phyloP scores from a whole-genome alignment of 2,797 vertebrate genomes.

The Enteromius viviparus region DNA sequence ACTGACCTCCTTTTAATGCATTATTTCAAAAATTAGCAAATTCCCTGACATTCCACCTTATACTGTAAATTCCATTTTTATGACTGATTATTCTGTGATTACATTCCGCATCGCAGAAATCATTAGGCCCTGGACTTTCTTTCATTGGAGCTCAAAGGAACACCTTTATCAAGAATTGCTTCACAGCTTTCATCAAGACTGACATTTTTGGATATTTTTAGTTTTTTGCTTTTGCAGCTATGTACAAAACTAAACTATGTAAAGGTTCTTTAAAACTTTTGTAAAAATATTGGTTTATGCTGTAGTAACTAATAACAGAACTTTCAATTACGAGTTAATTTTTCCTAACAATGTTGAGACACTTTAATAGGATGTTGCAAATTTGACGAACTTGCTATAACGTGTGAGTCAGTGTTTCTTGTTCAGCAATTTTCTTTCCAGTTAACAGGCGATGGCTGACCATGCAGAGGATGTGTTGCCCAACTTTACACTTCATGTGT shows the following conservation, averaged over 20 bases:
- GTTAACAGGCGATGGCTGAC: background rate
- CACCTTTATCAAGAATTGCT: background rate
- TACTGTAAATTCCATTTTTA: too few relatives aligned
- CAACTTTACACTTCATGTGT: background rate
- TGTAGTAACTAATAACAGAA: background rate
- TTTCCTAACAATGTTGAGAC: background rate
- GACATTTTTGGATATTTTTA: too few relatives aligned
- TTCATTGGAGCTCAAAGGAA: background rate
- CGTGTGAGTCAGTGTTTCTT: conserved; percentile 33
- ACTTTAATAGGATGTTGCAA: conserved; percentile 9
- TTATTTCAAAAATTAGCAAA: too few relatives aligned
- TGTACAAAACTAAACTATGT: too few relatives aligned
- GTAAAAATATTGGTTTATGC: background rate
- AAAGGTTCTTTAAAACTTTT: background rate
- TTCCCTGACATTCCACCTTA: too few relatives aligned
- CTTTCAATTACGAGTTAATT: background rate
- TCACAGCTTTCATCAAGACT: background rate
- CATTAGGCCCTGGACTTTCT: background rate
- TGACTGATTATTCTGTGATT: too few relatives aligned
- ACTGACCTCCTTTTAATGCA: too few relatives aligned
- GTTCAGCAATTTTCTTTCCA: conserved; percentile 30
- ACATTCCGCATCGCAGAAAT: too few relatives aligned
- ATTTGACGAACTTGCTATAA: conserved; percentile 15
- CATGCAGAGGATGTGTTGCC: background rate
- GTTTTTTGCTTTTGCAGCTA: too few relatives aligned